These are phyloP conservation scores for Monoplex corrugatus DNA, from an alignment of 2,888 invertebrate species.

Conservation along the genomic window DNA sequence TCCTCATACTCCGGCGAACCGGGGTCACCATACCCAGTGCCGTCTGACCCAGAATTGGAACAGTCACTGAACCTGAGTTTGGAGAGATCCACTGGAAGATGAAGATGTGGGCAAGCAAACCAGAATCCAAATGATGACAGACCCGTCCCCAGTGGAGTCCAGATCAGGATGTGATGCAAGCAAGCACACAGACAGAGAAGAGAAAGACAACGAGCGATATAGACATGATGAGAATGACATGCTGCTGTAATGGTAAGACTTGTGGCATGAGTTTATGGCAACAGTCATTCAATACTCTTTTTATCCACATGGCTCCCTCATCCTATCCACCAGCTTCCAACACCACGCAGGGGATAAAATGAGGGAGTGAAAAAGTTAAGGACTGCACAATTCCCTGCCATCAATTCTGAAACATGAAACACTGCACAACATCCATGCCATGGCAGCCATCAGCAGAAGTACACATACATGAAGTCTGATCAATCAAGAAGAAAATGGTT, in stretches of 20 bases:
- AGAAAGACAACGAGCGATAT: neutral
- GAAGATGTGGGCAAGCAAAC: neutral
- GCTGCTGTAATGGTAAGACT: too few species aligned
- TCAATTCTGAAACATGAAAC: neutral
- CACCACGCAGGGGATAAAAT: too few species aligned
- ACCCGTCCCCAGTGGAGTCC: neutral
- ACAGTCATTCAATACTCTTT: neutral
- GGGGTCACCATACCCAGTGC: slow-evolving; percentile 68
- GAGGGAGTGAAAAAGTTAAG: too few species aligned
- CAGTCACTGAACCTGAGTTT: slow-evolving; percentile 76
- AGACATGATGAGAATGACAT: neutral
- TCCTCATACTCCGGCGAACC: slow-evolving; percentile 78
- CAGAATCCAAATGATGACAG: neutral
- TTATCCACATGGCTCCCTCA: neutral
- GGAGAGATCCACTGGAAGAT: slow-evolving; percentile 77
- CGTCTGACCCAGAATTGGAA: slow-evolving; percentile 64
- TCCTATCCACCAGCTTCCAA: too few species aligned
- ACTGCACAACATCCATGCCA: neutral
- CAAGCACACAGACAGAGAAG: neutral
- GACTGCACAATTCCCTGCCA: too few species aligned
- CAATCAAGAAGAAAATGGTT: too few species aligned
- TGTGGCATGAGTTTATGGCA: neutral
- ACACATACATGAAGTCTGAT: neutral
- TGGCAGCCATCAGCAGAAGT: neutral
- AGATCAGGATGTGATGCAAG: neutral